Conservation (phyloP, 2,888 invertebrate species). For the Trichacis sp. region DNA sequence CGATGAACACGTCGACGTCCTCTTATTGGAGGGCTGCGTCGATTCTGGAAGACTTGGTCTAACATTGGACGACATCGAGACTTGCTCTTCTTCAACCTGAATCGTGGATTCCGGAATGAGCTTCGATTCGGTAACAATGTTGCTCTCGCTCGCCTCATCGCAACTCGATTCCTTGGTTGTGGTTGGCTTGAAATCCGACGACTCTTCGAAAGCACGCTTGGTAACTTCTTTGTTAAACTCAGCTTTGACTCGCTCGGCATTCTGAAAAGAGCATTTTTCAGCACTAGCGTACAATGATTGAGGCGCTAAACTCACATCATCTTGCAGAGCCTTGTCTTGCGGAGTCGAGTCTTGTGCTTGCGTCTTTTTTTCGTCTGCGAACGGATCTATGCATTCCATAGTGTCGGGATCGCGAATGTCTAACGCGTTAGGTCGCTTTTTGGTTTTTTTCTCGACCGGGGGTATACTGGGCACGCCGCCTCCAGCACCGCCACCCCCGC, state of each 20-base stretch:
- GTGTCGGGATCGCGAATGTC: constrained; percentile 71
- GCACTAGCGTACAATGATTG: too few species aligned
- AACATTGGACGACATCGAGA: too few species aligned
- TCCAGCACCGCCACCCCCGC: too few species aligned
- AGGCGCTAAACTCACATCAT: background rate
- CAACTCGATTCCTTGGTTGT: too few species aligned
- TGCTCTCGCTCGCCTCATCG: too few species aligned
- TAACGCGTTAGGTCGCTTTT: constrained; percentile 64
- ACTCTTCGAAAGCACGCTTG: constrained; percentile 52
- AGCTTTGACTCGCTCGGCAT: constrained; percentile 59
- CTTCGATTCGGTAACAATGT: too few species aligned
- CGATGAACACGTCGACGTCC: too few species aligned
- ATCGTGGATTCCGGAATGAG: too few species aligned
- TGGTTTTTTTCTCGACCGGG: constrained; percentile 46
- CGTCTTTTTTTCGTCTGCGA: constrained; percentile 55
- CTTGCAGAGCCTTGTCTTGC: constrained; percentile 67
- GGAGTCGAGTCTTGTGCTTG: constrained; percentile 70
- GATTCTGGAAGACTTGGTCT: too few species aligned
- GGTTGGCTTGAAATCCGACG: too few species aligned
- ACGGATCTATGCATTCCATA: constrained; percentile 71
- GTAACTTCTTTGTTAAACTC: constrained; percentile 67
- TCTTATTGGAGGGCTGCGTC: too few species aligned
- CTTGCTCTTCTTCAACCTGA: too few species aligned
- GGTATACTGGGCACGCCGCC: constrained; percentile 50
- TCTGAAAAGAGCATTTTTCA: constrained; percentile 34